Evolutionary conservation across 1,140 invertebrate species (phyloP), one percentile per base, ranked within the genome.

Genomic region (Goniozus legneri): DNA sequence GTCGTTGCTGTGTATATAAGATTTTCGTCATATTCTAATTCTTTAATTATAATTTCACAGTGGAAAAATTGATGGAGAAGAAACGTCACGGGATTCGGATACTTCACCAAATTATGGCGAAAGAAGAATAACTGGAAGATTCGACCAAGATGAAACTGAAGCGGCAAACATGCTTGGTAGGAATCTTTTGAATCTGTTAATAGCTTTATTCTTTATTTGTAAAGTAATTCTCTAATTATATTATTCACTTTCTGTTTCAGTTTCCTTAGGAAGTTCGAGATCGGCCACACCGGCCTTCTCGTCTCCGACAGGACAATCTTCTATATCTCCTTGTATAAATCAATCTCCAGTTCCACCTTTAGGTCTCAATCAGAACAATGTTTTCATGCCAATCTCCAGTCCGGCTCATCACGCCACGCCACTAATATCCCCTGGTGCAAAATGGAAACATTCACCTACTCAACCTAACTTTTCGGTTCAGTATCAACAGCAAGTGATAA

Each of bases 111-210:
- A 86, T 77, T 84, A 84, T 66, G 81, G 78, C 53, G 81, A 82
- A 52, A 65, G 80, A 48, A 79, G 88, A 60, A 82, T 88, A 53
- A 79, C 87, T 15, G 86, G 88, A 14, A 77, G 86, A 45, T 92
- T 91, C 76, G 90, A 94, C 75, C 86, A 89, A 60, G 93, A 96
- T 65, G 94, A 96, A 79, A 95, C 91, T 6, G 94, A 98, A 79
- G 95, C 92, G 47, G 95, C 94, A 27, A 95, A 94, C 74, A 94
- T 97, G 89, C 79, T 97, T 37, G 88, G 88, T 92, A 78, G 71
- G 19, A 32, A 15, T 27, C 35, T 46, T 36, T 32, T 18, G 15
- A 36, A 14, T 14, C 13, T 36, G 4, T 27, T 27, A 10, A 27
- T 27, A 27, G 24, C 24, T 27, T 27, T 27, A 16, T 46, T 18